Evolutionary conservation across 2,888 invertebrate species (phyloP).

Genomic region (Xestia ashworthii): DNA sequence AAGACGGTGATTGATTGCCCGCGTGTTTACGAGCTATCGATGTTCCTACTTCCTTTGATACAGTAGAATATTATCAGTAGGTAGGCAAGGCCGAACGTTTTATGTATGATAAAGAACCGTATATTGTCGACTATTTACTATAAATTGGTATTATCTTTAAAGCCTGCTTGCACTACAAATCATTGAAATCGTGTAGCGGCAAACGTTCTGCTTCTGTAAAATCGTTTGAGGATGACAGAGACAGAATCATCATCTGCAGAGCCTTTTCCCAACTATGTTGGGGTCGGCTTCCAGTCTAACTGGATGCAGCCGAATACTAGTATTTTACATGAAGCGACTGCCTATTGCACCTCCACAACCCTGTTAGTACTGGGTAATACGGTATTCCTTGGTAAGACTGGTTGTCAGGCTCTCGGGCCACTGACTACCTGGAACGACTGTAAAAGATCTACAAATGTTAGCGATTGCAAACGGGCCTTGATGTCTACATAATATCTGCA

Average conservation of each 20-base stretch:
- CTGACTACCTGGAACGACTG: background rate
- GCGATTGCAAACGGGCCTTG: background rate
- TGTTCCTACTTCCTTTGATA: background rate
- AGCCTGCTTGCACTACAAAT: background rate
- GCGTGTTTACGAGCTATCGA: conserved; percentile 49
- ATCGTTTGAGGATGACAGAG: background rate
- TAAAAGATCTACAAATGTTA: background rate
- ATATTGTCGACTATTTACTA: background rate
- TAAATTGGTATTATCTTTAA: background rate
- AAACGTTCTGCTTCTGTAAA: background rate
- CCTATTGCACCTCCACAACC: background rate
- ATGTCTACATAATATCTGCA: conserved; percentile 1
- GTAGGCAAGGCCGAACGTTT: conserved; percentile 13
- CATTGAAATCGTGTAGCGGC: background rate
- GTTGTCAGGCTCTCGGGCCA: background rate
- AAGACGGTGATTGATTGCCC: conserved; percentile 40
- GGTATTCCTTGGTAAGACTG: background rate
- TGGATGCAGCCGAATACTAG: background rate
- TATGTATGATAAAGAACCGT: background rate
- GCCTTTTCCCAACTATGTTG: background rate
- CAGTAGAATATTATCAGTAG: background rate
- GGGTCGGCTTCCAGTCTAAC: background rate
- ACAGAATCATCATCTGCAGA: background rate
- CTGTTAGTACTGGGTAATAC: background rate
- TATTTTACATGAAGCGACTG: background rate